Evolutionary conservation across 2,113 vertebrate species (phyloP).

Genomic region (Chaenogobius annularis): DNA sequence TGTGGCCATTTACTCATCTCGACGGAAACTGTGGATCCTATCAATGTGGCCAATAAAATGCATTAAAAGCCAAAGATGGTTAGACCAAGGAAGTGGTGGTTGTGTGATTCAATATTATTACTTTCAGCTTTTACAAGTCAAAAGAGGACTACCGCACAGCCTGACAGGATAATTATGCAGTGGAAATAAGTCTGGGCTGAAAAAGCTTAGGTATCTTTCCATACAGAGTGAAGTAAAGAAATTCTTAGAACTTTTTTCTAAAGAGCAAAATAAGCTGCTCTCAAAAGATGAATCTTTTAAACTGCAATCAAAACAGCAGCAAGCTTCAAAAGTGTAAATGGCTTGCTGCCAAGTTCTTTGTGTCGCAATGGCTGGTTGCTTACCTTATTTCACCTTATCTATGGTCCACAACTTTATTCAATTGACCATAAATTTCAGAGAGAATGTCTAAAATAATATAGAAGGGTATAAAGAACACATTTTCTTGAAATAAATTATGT

Average conservation of each 20-base stretch:
- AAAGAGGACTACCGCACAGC: background rate
- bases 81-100: conserved; percentile 5
- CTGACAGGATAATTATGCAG: conserved; percentile 2
- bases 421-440: background rate
- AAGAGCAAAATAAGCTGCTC: conserved; percentile 13
- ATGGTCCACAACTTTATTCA: background rate
- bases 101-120: background rate
- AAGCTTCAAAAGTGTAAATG: conserved; percentile 42
- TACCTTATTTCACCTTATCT: background rate
- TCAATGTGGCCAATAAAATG: background rate
- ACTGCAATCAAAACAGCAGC: conserved; percentile 48
- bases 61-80: conserved; percentile 1
- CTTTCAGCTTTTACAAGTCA: conserved; percentile 4
- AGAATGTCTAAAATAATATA: background rate
- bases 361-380: conserved; percentile 9
- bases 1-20: background rate
- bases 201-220: conserved; percentile 11
- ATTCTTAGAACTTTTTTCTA: conserved; percentile 5
- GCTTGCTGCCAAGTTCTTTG: conserved; percentile 38
- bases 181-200: conserved; percentile 7
- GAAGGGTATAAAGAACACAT: no score
- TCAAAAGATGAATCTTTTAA: conserved; percentile 17
- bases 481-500: no score
- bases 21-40: background rate
- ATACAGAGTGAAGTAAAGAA: conserved; percentile 5